Percentiles rank a stretch among this genome's conserved stretches.
phyloP scores from a whole-genome alignment of 2,113 vertebrate species.

The Callospermophilus lateralis region DNA sequence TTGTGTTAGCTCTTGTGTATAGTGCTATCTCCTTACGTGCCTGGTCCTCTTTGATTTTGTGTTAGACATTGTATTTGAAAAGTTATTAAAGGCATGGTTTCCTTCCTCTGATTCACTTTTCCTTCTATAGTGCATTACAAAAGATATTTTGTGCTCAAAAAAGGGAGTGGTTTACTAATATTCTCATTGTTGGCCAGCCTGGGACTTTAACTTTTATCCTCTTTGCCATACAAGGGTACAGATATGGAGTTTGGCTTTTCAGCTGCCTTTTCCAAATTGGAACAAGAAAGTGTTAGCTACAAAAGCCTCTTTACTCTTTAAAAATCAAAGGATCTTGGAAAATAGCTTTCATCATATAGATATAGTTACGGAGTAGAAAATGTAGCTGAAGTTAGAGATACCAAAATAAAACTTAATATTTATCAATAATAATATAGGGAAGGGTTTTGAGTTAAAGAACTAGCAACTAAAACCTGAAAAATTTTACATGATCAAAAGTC shows the following conservation, averaged over 20 bases:
- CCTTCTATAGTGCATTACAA: not conserved
- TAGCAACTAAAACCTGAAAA: not conserved
- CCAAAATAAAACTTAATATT: not conserved
- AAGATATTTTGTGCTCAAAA: not conserved
- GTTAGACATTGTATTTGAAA: slow-evolving; percentile 25
- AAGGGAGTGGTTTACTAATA: not conserved
- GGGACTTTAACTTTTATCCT: not conserved
- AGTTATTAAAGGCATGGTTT: not conserved
- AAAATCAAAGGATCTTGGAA: slow-evolving; percentile 31
- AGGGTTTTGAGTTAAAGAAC: slow-evolving; percentile 10
- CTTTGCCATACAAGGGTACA: not conserved
- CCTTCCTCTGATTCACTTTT: slow-evolving; percentile 13
- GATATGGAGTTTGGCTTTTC: not conserved
- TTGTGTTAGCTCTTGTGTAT: not conserved
- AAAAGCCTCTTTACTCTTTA: slow-evolving; percentile 16
- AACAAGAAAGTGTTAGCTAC: slow-evolving; percentile 14
- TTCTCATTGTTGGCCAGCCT: not conserved
- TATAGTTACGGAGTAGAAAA: not conserved
- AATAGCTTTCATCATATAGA: not conserved
- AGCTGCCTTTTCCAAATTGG: not conserved
- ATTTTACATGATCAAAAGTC: not conserved
- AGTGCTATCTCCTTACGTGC: not conserved
- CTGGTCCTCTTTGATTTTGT: not conserved
- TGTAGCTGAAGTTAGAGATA: not conserved
- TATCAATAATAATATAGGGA: slow-evolving; percentile 4